phyloP scores from a whole-genome alignment of 2,797 vertebrate species.

The Scyliorhinus canicula region DNA sequence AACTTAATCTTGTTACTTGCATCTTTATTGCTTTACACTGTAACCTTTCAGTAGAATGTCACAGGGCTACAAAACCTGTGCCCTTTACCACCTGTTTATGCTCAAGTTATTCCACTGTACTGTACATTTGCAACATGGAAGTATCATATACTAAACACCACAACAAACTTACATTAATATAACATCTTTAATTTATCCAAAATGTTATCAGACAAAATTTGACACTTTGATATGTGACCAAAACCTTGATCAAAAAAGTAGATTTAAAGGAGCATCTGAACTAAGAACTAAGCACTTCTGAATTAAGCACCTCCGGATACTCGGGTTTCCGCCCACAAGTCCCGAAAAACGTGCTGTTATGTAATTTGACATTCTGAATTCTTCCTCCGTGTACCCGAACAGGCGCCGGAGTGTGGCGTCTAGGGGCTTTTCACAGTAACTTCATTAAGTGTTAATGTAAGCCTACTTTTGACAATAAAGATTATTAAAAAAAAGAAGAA shows the following conservation, averaged over 20 bases:
- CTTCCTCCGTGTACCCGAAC: too few species aligned
- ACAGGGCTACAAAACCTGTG: neutral
- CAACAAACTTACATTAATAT: neutral
- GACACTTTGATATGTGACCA: neutral
- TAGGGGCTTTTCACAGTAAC: too few species aligned
- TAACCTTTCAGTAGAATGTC: neutral
- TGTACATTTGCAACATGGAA: neutral
- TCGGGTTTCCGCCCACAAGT: too few species aligned
- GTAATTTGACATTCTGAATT: too few species aligned
- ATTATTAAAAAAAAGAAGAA: too few species aligned
- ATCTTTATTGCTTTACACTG: neutral
- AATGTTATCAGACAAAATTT: neutral
- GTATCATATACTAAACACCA: neutral
- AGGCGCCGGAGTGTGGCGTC: too few species aligned
- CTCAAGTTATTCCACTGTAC: neutral
- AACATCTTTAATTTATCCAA: neutral
- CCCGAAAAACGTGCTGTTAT: too few species aligned
- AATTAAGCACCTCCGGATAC: too few species aligned
- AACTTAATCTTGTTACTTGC: neutral
- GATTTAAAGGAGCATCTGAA: neutral
- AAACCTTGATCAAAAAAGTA: neutral
- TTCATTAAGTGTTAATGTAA: too few species aligned
- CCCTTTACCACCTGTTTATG: neutral
- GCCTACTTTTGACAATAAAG: too few species aligned
- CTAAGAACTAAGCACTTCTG: too few species aligned